phyloP scores from a whole-genome alignment of 2,888 invertebrate genomes.

The Acrocyrtus sp. region DNA sequence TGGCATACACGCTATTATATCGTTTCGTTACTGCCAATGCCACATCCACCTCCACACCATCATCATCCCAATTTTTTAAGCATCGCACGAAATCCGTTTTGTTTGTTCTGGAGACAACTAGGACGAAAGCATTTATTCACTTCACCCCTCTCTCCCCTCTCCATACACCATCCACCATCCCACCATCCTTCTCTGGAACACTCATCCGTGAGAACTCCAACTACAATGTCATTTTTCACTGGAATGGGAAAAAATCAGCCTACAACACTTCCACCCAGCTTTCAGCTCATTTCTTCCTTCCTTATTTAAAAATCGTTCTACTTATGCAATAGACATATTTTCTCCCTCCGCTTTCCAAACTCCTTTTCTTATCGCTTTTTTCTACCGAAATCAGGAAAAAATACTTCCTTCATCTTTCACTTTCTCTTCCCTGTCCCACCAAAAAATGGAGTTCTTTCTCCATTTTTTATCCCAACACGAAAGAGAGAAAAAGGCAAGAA shows the following conservation, averaged over 20 bases:
- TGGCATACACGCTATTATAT: too few species aligned
- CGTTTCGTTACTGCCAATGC: not conserved
- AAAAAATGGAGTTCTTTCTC: conserved; percentile 11
- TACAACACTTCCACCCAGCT: conserved; percentile 38
- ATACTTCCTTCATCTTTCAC: conserved; percentile 15
- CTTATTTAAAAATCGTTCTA: too few species aligned
- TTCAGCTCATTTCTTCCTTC: not conserved
- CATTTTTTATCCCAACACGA: conserved; percentile 27
- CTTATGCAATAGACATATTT: not conserved
- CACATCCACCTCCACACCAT: not conserved
- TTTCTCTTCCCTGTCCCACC: conserved; percentile 18
- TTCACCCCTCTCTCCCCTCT: conserved; percentile 23
- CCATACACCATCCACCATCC: not conserved
- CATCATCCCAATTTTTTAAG: conserved; percentile 32
- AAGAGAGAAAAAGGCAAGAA: not conserved
- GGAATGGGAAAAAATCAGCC: conserved; percentile 47
- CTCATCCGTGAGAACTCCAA: conserved; percentile 43
- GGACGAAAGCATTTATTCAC: conserved; percentile 12
- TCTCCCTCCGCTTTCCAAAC: not conserved
- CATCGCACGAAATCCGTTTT: conserved; percentile 45
- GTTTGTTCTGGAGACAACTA: conserved; percentile 19
- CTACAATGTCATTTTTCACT: conserved; percentile 49
- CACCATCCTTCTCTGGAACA: conserved; percentile 5
- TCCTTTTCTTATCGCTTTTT: conserved; percentile 13
- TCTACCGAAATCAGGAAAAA: conserved; percentile 40